Evolutionary conservation across 2,888 invertebrate species (phyloP).

Genomic region (Tineola bisselliella): DNA sequence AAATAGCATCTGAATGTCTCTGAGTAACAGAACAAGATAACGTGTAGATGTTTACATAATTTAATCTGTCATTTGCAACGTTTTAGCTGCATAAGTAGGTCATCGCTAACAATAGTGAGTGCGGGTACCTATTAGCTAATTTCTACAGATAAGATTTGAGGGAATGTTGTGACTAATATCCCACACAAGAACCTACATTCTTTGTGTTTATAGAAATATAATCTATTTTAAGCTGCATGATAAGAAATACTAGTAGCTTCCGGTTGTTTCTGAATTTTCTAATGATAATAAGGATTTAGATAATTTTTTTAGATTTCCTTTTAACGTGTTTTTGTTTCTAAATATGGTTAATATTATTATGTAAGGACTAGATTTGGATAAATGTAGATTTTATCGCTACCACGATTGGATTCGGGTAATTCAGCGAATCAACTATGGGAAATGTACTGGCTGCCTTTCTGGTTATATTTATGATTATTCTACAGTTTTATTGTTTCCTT

Average conservation of each 20-base stretch:
- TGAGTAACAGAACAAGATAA: no score
- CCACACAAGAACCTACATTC: background rate
- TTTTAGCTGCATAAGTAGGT: background rate
- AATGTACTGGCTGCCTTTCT: background rate
- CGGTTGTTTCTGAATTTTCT: no score
- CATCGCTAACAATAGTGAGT: background rate
- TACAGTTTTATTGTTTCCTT: conserved; percentile 5
- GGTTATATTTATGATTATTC: background rate
- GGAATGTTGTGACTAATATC: background rate
- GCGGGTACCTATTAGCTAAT: background rate
- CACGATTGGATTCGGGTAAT: background rate
- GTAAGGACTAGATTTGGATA: background rate
- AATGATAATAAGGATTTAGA: no score
- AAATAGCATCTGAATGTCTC: background rate
- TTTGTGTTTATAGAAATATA: no score
- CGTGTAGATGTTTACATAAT: no score
- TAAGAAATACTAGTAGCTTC: no score
- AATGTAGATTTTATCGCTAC: background rate
- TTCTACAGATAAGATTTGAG: background rate
- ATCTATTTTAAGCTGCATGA: no score
- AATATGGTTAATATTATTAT: background rate
- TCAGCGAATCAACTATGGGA: no score
- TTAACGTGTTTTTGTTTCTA: no score
- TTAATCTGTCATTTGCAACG: no score
- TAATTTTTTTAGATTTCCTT: no score